A percentile compares a stretch with the other conserved stretches of the same genome.
phyloP scores from a whole-genome alignment of 1,140 invertebrate species.

The Anastatus disparis region DNA sequence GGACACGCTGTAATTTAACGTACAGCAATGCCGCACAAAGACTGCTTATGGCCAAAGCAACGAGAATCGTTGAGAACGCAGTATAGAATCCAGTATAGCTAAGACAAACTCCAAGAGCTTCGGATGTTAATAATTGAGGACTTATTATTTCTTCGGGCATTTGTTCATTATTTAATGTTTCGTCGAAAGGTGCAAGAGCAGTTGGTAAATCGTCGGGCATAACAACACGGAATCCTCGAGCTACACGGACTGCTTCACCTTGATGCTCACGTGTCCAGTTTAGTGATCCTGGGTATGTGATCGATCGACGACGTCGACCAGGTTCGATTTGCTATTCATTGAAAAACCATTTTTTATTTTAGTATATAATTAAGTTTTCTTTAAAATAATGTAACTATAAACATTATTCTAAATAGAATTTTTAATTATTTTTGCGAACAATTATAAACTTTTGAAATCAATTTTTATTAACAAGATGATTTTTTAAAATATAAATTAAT shows the following conservation, averaged over 20 bases:
- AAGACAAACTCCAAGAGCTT: constrained; percentile 54
- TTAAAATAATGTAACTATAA: too few species aligned
- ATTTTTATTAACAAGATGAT: too few species aligned
- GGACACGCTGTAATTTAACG: constrained; percentile 57
- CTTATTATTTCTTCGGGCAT: background rate
- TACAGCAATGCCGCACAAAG: constrained; percentile 57
- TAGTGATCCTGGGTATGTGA: constrained; percentile 54
- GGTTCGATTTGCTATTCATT: constrained; percentile 71
- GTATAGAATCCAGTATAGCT: constrained; percentile 59
- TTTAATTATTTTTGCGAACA: too few species aligned
- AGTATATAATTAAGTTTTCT: too few species aligned
- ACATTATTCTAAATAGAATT: too few species aligned
- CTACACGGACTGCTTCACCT: constrained; percentile 71
- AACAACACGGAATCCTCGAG: constrained; percentile 73
- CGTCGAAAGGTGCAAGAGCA: constrained; percentile 53
- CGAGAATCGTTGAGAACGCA: constrained; percentile 55
- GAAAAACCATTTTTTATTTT: background rate
- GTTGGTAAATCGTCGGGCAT: constrained; percentile 72
- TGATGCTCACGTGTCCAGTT: constrained; percentile 22
- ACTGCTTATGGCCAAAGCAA: constrained; percentile 53
- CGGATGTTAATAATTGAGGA: constrained; percentile 45
- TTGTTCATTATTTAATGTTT: background rate
- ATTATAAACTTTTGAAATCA: too few species aligned
- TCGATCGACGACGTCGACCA: constrained; percentile 69
- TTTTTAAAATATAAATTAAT: too few species aligned